These are phyloP conservation scores for Diplodus sargus DNA, from an alignment of 2,797 vertebrate species.

Conservation along the genomic window DNA sequence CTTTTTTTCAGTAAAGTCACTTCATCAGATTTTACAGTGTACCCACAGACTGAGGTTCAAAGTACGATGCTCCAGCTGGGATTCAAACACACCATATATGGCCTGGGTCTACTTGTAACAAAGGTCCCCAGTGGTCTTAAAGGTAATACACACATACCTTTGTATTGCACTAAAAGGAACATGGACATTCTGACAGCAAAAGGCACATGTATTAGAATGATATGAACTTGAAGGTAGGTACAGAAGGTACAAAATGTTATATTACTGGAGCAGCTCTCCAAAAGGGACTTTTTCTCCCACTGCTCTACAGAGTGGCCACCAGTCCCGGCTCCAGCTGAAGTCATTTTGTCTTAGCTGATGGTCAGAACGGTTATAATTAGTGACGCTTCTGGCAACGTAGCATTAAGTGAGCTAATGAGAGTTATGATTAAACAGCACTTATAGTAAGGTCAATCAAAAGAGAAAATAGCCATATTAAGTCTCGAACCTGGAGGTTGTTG, in stretches of 20 bases:
- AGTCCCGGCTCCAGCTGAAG: slow-evolving; percentile 8
- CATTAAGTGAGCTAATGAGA: neutral
- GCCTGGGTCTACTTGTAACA: slow-evolving; percentile 18
- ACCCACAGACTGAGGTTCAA: slow-evolving; percentile 25
- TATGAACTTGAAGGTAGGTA: slow-evolving; percentile 46
- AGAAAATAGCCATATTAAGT: neutral
- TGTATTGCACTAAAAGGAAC: slow-evolving; percentile 33
- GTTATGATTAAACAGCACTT: neutral
- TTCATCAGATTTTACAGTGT: too few species aligned
- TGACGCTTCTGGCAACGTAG: neutral
- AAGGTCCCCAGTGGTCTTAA: slow-evolving; percentile 16
- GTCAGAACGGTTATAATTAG: neutral
- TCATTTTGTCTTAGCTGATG: slow-evolving; percentile 13
- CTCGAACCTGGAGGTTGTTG: neutral
- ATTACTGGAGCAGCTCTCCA: slow-evolving; percentile 26
- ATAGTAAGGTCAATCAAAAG: neutral
- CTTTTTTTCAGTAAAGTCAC: too few species aligned
- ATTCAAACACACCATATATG: slow-evolving; percentile 2
- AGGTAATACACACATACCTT: slow-evolving; percentile 25
- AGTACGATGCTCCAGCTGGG: slow-evolving; percentile 13
- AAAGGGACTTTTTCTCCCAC: slow-evolving; percentile 23
- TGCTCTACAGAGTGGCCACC: neutral
- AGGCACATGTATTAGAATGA: slow-evolving; percentile 36
- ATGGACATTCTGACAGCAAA: slow-evolving; percentile 54
- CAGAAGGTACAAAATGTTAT: slow-evolving; percentile 46